Percentiles rank a stretch among this genome's conserved stretches.
Conservation (phyloP, 2,888 invertebrate genomes). For the Pherbina coryleti region DNA sequence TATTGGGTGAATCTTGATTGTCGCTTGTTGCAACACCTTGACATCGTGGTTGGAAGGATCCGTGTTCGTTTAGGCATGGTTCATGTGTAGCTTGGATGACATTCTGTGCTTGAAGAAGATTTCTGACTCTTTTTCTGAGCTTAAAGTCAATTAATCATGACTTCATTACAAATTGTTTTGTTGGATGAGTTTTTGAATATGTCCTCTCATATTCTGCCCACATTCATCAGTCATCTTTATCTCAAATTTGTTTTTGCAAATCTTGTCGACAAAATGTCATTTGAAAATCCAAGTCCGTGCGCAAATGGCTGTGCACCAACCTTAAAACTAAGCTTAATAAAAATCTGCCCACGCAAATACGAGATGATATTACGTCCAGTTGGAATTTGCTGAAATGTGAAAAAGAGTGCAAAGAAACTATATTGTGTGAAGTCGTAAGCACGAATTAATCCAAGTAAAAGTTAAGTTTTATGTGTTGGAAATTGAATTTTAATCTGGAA, state of each 20-base stretch:
- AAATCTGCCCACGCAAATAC: slow-evolving; percentile 10
- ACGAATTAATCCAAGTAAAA: too few relatives aligned
- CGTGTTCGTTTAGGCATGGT: neutral
- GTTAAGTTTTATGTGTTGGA: too few relatives aligned
- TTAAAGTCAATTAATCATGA: slow-evolving; percentile 21
- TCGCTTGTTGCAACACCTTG: too few relatives aligned
- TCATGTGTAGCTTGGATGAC: neutral
- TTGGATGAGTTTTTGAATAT: neutral
- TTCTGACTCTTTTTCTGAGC: neutral
- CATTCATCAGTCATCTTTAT: slow-evolving; percentile 23
- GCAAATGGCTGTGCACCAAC: neutral
- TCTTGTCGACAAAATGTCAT: slow-evolving; percentile 35
- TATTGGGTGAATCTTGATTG: too few relatives aligned
- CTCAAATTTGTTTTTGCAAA: slow-evolving; percentile 22
- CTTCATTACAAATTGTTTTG: slow-evolving; percentile 25
- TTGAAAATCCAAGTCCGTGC: too few relatives aligned
- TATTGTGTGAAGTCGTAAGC: too few relatives aligned
- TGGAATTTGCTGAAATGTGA: too few relatives aligned
- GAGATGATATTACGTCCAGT: too few relatives aligned
- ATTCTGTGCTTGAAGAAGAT: neutral
- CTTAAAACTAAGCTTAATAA: neutral
- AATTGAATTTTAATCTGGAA: too few relatives aligned
- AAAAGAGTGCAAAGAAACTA: too few relatives aligned
- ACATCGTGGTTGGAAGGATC: too few relatives aligned
- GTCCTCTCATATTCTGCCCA: slow-evolving; percentile 1